phyloP scores from a whole-genome alignment of 2,797 vertebrate species.

The Pipistrellus pipistrellus region DNA sequence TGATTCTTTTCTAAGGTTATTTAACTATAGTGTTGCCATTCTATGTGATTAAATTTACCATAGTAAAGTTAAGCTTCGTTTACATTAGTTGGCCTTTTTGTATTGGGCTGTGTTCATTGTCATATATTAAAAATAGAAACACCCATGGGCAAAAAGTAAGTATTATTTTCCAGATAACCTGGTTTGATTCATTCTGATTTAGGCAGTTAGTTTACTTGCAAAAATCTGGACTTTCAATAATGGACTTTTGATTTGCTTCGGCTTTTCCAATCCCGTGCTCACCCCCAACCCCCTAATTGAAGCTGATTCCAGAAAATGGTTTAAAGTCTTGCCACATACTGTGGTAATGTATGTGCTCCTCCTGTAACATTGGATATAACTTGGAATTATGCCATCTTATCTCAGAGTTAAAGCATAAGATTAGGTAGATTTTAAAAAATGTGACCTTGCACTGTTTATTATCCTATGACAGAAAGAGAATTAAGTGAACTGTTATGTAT shows the following conservation, averaged over 20 bases:
- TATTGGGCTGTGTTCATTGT: conserved; percentile 16
- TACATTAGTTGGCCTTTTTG: background rate
- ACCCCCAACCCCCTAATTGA: background rate
- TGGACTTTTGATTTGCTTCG: conserved; percentile 20
- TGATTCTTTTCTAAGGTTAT: background rate
- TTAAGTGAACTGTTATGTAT: conserved; percentile 42
- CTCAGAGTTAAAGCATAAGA: conserved; percentile 43
- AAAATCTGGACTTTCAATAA: background rate
- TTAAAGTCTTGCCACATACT: background rate
- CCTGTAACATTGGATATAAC: background rate
- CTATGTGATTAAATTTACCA: background rate
- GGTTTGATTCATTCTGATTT: conserved; percentile 20
- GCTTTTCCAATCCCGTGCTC: background rate
- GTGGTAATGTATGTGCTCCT: background rate
- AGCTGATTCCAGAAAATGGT: conserved; percentile 32
- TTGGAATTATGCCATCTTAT: conserved; percentile 44
- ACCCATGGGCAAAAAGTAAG: background rate
- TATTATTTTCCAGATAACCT: background rate
- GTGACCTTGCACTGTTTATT: conserved; percentile 47
- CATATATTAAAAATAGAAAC: conserved; percentile 43
- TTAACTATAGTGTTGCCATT: background rate
- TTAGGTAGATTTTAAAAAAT: conserved; percentile 46
- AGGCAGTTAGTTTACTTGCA: conserved; percentile 4
- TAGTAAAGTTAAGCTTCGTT: background rate
- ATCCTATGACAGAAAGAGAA: conserved; percentile 25